Percentiles rank a stretch among this genome's conserved stretches.
These are phyloP conservation scores for Epistrophe grossulariae DNA, from an alignment of 2,888 invertebrate genomes.

Conservation along the genomic window DNA sequence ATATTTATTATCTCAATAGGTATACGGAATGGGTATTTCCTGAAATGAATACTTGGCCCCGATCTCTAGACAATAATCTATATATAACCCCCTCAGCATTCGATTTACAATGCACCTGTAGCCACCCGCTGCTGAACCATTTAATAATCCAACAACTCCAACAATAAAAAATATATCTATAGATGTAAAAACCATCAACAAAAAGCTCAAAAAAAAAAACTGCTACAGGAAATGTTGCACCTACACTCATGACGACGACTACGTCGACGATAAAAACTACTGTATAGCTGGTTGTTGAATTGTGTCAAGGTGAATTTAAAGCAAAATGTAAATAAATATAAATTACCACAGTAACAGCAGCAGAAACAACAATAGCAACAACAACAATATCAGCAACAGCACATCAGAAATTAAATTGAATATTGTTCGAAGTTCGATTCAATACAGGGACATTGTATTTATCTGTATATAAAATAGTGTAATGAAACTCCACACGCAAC, in stretches of 20 bases:
- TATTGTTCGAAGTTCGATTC: conserved; percentile 66
- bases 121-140: conserved; percentile 63
- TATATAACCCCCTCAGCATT: background rate
- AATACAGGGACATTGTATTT: conserved; percentile 35
- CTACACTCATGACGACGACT: conserved; percentile 70
- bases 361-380: conserved; percentile 24
- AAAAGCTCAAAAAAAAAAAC: conserved; percentile 26
- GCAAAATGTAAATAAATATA: conserved; percentile 76
- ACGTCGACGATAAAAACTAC: conserved; percentile 44
- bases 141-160: conserved; percentile 62
- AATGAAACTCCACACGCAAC: conserved; percentile 31
- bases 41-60: conserved; percentile 53
- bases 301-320: conserved; percentile 76
- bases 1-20: conserved; percentile 39
- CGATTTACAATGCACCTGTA: conserved; percentile 65
- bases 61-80: conserved; percentile 49
- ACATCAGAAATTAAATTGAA: conserved; percentile 64
- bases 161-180: conserved; percentile 45
- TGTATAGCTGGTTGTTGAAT: conserved; percentile 60
- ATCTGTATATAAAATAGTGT: background rate
- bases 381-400: conserved; percentile 33
- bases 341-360: conserved; percentile 73
- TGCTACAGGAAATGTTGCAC: conserved; percentile 75
- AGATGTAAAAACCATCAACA: conserved; percentile 21
- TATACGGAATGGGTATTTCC: conserved; percentile 61